phyloP scores from a whole-genome alignment of 1,140 invertebrate species.

The Eumaeus atala region DNA sequence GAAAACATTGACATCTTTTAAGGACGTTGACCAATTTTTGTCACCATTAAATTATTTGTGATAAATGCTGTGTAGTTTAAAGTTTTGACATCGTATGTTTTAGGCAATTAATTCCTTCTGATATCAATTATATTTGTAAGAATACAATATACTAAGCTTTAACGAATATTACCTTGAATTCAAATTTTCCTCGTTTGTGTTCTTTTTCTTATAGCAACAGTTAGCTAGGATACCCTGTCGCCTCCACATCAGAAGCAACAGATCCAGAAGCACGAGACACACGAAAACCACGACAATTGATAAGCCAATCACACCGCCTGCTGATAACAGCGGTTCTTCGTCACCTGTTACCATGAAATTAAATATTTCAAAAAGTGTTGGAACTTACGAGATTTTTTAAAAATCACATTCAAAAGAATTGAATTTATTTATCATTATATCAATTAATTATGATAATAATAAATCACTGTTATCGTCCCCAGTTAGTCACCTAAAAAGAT shows the following conservation, averaged over 20 bases:
- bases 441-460: background rate
- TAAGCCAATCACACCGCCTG: constrained; percentile 46
- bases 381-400: no score
- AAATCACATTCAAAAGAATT: no score
- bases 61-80: no score
- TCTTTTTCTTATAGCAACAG: constrained; percentile 49
- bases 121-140: no score
- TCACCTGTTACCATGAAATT: constrained; percentile 25
- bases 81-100: no score
- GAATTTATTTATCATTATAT: no score
- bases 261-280: constrained; percentile 44
- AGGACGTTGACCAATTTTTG: no score
- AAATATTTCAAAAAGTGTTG: background rate
- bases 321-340: constrained; percentile 28
- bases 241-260: constrained; percentile 42
- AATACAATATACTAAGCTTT: no score
- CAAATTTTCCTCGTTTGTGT: constrained; percentile 36
- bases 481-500: constrained; percentile 15
- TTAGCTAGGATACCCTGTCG: constrained; percentile 52
- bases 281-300: constrained; percentile 42
- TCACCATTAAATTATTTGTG: no score
- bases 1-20: no score
- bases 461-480: no score
- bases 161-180: constrained; percentile 37
- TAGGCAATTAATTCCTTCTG: no score